Evolutionary conservation across 2,797 vertebrate genomes (phyloP), one percentile per base, ranked within the genome.

Genomic region (Semotilus atromaculatus): DNA sequence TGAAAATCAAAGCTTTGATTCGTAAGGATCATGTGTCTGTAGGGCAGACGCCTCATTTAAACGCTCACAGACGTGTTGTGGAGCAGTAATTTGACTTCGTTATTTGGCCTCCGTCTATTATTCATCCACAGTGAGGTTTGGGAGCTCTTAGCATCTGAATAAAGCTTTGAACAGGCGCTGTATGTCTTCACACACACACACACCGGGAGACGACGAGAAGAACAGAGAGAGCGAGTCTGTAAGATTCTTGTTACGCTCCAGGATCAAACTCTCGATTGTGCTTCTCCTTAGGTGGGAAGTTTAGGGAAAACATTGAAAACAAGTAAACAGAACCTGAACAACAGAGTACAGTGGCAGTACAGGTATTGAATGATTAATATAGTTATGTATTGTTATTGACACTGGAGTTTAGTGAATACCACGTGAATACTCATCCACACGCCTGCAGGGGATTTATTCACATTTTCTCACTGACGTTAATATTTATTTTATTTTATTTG

Each of bases 51-150:
- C 14, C 75, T 78, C 38, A 45, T 78, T 78, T 62, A 62, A 62
- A 62, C 34, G 8, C n/a, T 67, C 62, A 43, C 51, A 71, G 34
- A 40, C n/a, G 10, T 19, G n/a, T 19, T 70, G 48, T 81, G 16
- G 21, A 3, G 80, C 81, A 45, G 36, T 73, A 58, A 23, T 74
- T 75, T 74, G 81, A 75, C 71, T 71, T 70, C 0, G 58, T 74
- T 66, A 53, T 83, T 74, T 75, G 81, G 71, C 71, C 43, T 62
- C 23, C 38, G 40, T 74, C 29, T 75, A 75, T 66, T 74, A 67
- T 83, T 75, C 40, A 75, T 83, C 60, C 31, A 23, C 43, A 75
- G 26, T 34, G 81, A 83, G 72, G 40, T 75, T 75, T 75, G 58
- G 43, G 81, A 51, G 81, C 55, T 83, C 36, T 83, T 74, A 66